A percentile compares a stretch with the other conserved stretches of the same genome.
phyloP scores from a whole-genome alignment of 2,888 invertebrate species.

The Caradrina kadenii region DNA sequence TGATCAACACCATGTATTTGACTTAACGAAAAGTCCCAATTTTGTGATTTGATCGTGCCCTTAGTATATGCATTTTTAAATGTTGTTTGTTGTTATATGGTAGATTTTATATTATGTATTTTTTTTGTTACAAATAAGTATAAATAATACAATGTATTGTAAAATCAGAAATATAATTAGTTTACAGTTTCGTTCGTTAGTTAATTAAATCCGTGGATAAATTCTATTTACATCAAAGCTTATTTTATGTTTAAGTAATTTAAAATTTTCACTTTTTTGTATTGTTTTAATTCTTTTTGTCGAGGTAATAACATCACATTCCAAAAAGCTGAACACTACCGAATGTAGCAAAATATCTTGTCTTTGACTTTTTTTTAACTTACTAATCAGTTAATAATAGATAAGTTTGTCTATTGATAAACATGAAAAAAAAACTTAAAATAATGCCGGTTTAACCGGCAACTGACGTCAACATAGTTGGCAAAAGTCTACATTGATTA shows the following conservation, averaged over 20 bases:
- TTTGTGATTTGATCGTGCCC: conserved; percentile 15
- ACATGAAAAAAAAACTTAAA: not conserved
- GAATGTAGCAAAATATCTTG: not conserved
- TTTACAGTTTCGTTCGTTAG: not conserved
- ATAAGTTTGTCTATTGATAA: not conserved
- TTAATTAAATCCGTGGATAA: no score
- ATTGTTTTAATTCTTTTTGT: not conserved
- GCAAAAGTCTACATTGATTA: not conserved
- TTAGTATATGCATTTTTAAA: conserved; percentile 16
- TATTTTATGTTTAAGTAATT: conserved; percentile 1
- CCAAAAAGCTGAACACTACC: not conserved
- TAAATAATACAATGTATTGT: conserved; percentile 12
- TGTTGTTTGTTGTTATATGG: not conserved
- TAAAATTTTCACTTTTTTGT: not conserved
- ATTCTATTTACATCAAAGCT: not conserved
- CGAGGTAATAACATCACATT: conserved; percentile 23
- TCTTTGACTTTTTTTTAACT: not conserved
- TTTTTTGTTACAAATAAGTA: conserved; percentile 30
- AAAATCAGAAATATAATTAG: conserved; percentile 22
- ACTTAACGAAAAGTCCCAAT: not conserved
- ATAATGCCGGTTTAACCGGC: not conserved
- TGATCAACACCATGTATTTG: not conserved
- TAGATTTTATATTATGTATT: conserved; percentile 24
- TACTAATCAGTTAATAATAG: not conserved
- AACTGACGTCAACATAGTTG: conserved; percentile 3